Base-by-base conservation (phyloP, 2,113 vertebrate species). In the Hipposideros armiger region DNA sequence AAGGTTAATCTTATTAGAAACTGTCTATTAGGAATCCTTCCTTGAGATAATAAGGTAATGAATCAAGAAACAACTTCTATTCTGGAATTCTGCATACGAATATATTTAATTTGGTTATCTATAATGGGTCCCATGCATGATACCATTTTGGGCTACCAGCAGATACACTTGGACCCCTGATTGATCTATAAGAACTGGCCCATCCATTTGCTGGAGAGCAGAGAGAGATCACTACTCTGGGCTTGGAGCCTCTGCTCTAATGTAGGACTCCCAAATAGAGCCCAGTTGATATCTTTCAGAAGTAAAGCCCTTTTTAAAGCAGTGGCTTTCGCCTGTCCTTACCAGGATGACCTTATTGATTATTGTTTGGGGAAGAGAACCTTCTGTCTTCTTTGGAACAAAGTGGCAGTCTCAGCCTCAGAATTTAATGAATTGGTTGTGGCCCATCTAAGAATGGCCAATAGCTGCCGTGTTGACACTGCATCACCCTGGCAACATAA, bases 401-500 rank as follows among this genome's bases (percentile, higher is more conserved):
- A 72, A 45, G 22, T 64, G 36, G 81, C 54, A 62, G 26, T 60
- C 20, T 73, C 13, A 26, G 42, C n/a, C 28, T 84, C 30, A 47
- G 84, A 77, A 50, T 73, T 70, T 76, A 83, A 76, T 22, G 60
- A 90, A 8, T 45, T 14, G 56, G 66, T 83, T 52, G 10, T 82
- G 69, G 19, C 64, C 88, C 66, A 30, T n/a, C 60, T 82, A 64
- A 80, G 91, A 89, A 92, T 32, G 54, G 70, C 66, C 81, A 81
- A 52, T 32, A 56, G n/a, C 77, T 88, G 14, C 91, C 54, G 2
- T 94, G 42, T 86, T 96, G 91, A 92, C 22, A 40, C 26, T 92
- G 81, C 82, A 62, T 91, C 56, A 90, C 93, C 45, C 77, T n/a
- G 87, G 89, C 62, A 93, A 67, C 77, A 15, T 42, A 73, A 56